phyloP scores from a whole-genome alignment of 2,888 invertebrate species.

The Lamellibrachia columna region DNA sequence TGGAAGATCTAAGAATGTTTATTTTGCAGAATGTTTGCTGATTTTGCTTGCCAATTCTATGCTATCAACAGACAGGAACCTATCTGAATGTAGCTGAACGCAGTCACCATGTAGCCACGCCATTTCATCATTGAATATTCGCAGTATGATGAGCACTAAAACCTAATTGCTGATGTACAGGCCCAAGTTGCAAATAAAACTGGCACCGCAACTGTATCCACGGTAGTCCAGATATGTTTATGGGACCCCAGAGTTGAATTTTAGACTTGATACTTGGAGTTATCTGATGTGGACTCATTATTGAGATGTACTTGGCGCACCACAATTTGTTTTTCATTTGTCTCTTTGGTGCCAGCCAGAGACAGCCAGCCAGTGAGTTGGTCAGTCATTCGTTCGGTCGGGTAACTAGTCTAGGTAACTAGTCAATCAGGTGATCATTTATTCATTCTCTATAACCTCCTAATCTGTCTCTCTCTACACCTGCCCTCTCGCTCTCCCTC shows the following conservation, averaged over 20 bases:
- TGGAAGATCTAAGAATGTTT: not conserved
- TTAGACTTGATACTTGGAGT: not conserved
- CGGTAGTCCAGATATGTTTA: not conserved
- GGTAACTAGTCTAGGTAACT: not conserved
- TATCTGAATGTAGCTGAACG: not conserved
- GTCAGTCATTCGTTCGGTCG: not conserved
- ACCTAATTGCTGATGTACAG: not conserved
- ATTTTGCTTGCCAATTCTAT: not conserved
- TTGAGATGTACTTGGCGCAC: not conserved
- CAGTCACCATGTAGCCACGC: not conserved
- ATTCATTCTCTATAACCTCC: not conserved
- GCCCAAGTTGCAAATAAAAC: not conserved
- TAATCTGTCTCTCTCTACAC: not conserved
- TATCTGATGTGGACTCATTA: not conserved
- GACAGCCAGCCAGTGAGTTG: not conserved
- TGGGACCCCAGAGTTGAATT: not conserved
- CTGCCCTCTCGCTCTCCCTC: not conserved
- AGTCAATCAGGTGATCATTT: not conserved
- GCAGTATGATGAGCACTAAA: not conserved
- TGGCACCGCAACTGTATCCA: not conserved
- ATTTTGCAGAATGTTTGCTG: not conserved
- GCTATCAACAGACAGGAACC: not conserved
- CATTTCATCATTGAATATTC: not conserved
- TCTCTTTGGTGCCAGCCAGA: not conserved
- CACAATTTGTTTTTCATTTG: not conserved